phyloP scores from a whole-genome alignment of 2,888 invertebrate genomes.

The Papilio demoleus region DNA sequence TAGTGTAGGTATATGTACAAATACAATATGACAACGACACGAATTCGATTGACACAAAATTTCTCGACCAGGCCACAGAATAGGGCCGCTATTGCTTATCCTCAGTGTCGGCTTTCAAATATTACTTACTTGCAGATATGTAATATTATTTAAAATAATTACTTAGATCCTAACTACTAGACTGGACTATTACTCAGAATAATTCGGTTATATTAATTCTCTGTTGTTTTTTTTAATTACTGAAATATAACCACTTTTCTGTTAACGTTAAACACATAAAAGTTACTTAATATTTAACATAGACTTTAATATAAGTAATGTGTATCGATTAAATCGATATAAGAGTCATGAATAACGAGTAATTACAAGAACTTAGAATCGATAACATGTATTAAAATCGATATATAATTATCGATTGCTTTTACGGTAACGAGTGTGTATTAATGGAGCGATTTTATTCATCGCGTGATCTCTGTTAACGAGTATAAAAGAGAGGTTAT shows the following conservation, averaged over 20 bases:
- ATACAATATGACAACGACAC: too few species aligned
- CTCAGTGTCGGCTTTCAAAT: neutral
- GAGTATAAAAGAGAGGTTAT: constrained; percentile 61
- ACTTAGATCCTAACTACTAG: neutral
- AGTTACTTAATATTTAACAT: constrained; percentile 26
- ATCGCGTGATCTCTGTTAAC: constrained; percentile 70
- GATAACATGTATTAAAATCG: constrained; percentile 55
- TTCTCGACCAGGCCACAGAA: too few species aligned
- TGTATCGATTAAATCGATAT: constrained; percentile 30
- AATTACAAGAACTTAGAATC: constrained; percentile 72
- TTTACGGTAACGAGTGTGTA: constrained; percentile 49
- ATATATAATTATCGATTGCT: constrained; percentile 46
- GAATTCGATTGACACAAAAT: too few species aligned
- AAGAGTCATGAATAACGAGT: constrained; percentile 61
- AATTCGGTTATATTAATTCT: neutral
- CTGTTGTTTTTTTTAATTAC: neutral
- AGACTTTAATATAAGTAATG: constrained; percentile 32
- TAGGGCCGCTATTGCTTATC: neutral
- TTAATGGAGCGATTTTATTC: constrained; percentile 61
- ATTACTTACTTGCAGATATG: neutral
- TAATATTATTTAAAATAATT: too few species aligned
- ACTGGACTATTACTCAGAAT: neutral
- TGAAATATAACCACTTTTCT: neutral
- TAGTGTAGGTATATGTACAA: too few species aligned
- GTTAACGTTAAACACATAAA: constrained; percentile 6